These are phyloP conservation scores for Phasianus colchicus DNA, from an alignment of 2,113 vertebrate genomes.

Conservation along the genomic window DNA sequence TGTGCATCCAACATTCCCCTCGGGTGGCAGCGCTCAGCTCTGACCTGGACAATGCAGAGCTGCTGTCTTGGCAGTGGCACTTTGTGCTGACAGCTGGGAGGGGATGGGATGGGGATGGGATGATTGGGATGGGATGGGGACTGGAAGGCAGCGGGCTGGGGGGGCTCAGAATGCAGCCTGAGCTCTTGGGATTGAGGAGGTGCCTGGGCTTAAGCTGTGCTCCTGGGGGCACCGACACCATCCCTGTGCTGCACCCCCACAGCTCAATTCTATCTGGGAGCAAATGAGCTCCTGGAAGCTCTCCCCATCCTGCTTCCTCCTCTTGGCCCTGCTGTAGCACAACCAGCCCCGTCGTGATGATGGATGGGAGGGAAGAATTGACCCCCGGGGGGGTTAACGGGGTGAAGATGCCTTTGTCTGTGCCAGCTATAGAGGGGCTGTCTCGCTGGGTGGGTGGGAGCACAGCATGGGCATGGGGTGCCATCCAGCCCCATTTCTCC, in stretches of 20 bases:
- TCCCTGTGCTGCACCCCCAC: not conserved
- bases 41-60: constrained; percentile 14
- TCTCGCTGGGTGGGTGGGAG: not conserved
- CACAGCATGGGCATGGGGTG: not conserved
- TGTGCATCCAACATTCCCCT: not conserved
- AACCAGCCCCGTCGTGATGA: not conserved
- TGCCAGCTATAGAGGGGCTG: not conserved
- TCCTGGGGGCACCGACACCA: accelerated
- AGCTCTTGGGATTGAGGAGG: not conserved
- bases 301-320: not conserved
- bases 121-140: not conserved
- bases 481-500: no score
- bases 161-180: not conserved
- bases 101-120: not conserved
- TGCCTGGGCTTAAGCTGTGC: accelerated
- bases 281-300: no score
- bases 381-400: not conserved
- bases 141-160: accelerated
- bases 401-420: not conserved
- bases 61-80: not conserved
- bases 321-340: accelerated
- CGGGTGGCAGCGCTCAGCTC: not conserved
- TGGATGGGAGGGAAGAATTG: not conserved
- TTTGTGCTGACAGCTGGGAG: accelerated
- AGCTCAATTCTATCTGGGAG: no score